Percentiles rank a stretch among this genome's conserved stretches.
These are phyloP conservation scores for Lepidothrix coronata DNA, from an alignment of 2,113 vertebrate genomes.

Conservation along the genomic window DNA sequence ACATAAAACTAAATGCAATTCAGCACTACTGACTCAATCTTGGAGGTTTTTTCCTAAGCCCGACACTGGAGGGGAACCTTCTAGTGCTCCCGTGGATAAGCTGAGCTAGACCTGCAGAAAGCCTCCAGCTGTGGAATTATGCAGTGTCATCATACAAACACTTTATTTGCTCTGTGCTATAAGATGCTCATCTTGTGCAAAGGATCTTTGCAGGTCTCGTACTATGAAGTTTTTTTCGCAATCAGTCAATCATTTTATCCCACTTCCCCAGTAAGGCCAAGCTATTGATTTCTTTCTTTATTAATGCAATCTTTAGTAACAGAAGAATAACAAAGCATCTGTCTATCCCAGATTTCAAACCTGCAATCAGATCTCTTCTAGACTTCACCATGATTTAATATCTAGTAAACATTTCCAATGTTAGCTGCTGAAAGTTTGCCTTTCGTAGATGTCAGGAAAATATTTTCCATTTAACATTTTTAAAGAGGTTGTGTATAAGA, in stretches of 20 bases:
- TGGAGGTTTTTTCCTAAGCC: neutral
- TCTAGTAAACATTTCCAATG: slow-evolving; percentile 61
- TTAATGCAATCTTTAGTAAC: slow-evolving; percentile 32
- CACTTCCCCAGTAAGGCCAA: slow-evolving; percentile 20
- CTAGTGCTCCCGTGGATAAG: neutral
- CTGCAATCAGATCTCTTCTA: slow-evolving; percentile 42
- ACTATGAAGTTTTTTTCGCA: slow-evolving; percentile 23
- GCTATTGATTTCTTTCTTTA: slow-evolving; percentile 39
- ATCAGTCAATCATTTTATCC: slow-evolving; percentile 62
- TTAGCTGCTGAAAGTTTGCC: neutral
- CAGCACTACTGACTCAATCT: neutral
- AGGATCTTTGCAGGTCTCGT: neutral
- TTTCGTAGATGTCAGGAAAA: neutral
- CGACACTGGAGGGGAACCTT: slow-evolving; percentile 16
- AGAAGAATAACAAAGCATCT: slow-evolving; percentile 38
- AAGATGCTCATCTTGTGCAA: neutral
- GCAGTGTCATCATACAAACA: neutral
- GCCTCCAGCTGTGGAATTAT: neutral
- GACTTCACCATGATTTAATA: slow-evolving; percentile 36
- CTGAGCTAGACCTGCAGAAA: neutral
- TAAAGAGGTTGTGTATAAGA: neutral
- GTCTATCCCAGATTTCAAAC: slow-evolving; percentile 28
- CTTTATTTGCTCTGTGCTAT: neutral
- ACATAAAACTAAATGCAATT: slow-evolving; percentile 36
- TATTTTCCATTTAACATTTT: neutral